Evolutionary conservation across 2,888 invertebrate genomes (phyloP).

Genomic region (Tridacna gigas): DNA sequence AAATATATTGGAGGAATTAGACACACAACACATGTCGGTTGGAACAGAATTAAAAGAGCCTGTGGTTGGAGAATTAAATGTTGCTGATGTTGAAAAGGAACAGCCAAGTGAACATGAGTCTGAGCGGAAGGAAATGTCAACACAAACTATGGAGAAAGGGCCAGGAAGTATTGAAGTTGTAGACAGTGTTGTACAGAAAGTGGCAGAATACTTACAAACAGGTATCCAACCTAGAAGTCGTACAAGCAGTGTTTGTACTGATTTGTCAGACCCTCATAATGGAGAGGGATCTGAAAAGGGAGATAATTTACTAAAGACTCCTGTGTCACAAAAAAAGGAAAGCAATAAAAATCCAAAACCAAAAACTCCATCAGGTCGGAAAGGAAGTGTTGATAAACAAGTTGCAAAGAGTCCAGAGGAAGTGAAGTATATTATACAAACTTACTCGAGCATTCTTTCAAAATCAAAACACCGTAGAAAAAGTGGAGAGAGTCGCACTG

Average conservation of each 20-base stretch:
- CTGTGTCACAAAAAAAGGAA: background rate
- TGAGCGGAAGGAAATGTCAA: background rate
- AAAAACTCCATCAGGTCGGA: background rate
- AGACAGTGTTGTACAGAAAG: conserved; percentile 45
- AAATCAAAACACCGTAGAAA: conserved; percentile 35
- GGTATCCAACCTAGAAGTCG: conserved; percentile 41
- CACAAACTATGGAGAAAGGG: conserved; percentile 1
- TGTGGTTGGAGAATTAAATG: background rate
- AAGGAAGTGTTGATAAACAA: background rate
- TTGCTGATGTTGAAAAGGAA: background rate
- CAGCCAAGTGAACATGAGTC: background rate
- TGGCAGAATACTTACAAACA: conserved; percentile 43
- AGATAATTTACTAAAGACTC: conserved; percentile 31
- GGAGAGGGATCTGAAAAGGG: conserved; percentile 48
- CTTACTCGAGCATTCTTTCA: conserved; percentile 48
- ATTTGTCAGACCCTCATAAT: conserved; percentile 35
- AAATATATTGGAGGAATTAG: no score
- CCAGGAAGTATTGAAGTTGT: conserved; percentile 10
- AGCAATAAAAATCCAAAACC: background rate
- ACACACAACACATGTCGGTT: no score
- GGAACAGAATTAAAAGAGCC: no score
- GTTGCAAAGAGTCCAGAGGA: conserved; percentile 51
- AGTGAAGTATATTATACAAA: conserved; percentile 48
- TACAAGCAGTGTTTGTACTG: conserved; percentile 44
- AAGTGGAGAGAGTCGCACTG: background rate